phyloP scores from a whole-genome alignment of 2,797 vertebrate genomes.

The Acanthurus tractus region DNA sequence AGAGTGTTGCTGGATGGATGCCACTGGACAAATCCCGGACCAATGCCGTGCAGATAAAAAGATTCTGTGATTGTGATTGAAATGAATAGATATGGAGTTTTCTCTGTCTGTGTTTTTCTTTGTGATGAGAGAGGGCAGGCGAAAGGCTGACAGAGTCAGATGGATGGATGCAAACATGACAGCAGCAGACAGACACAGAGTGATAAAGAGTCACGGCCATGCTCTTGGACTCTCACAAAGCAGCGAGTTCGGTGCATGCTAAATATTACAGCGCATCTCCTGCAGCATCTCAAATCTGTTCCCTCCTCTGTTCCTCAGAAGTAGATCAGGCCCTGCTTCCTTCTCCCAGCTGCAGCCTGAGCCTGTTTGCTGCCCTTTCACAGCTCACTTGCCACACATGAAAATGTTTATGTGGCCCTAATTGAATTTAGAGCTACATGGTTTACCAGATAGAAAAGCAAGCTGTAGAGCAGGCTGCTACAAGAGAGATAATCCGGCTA shows the following conservation, averaged over 20 bases:
- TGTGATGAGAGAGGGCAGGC: conserved; percentile 14
- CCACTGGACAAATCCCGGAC: conserved; percentile 14
- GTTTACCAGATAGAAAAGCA: conserved; percentile 71
- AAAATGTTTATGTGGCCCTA: conserved; percentile 76
- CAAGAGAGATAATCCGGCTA: conserved; percentile 66
- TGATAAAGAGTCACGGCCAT: conserved; percentile 38
- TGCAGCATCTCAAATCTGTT: conserved; percentile 52
- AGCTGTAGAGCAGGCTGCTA: conserved; percentile 65
- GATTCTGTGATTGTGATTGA: conserved; percentile 33
- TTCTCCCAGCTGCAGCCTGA: conserved; percentile 55
- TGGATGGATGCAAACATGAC: conserved; percentile 49
- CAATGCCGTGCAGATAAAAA: conserved; percentile 14
- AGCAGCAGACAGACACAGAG: conserved; percentile 29
- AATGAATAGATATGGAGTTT: conserved; percentile 22
- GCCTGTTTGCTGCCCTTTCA: conserved; percentile 67
- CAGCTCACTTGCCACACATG: conserved; percentile 75
- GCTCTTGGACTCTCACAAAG: conserved; percentile 37
- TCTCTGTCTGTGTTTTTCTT: conserved; percentile 2
- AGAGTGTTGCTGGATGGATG: neutral
- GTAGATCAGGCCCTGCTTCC: conserved; percentile 25
- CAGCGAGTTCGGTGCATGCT: conserved; percentile 45
- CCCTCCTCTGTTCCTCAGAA: conserved; percentile 39
- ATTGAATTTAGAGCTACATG: conserved; percentile 78
- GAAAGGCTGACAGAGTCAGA: neutral
- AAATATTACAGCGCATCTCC: conserved; percentile 60